These are phyloP conservation scores for Vireo griseus DNA, from an alignment of 2,797 vertebrate species.

Conservation along the genomic window DNA sequence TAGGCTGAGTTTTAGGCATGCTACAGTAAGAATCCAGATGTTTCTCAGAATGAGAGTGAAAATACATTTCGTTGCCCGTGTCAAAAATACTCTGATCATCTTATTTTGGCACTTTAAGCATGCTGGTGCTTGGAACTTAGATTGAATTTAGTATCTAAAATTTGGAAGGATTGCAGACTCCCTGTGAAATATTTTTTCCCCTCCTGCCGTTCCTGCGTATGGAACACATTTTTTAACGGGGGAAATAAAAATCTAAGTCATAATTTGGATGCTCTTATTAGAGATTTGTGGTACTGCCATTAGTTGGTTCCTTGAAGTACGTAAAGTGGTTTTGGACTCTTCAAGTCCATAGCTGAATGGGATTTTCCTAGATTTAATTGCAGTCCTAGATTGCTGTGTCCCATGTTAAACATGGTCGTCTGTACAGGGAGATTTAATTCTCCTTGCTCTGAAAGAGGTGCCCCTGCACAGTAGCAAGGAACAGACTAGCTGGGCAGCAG, in stretches of 20 bases:
- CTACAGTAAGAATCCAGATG: background rate
- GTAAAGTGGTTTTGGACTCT: background rate
- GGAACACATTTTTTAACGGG: background rate
- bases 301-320: background rate
- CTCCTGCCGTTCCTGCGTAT: background rate
- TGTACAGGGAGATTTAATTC: background rate
- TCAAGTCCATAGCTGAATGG: background rate
- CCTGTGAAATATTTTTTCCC: background rate
- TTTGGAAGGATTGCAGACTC: background rate
- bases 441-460: background rate
- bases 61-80: background rate
- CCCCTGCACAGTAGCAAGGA: background rate
- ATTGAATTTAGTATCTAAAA: background rate
- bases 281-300: background rate
- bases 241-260: background rate
- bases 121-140: background rate
- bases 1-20: background rate
- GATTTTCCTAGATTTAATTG: background rate
- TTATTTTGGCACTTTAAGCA: background rate
- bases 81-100: background rate
- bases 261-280: background rate
- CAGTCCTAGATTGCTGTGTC: background rate
- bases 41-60: background rate
- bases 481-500: background rate
- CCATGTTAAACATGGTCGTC: fast-evolving